Conservation (phyloP, 2,113 vertebrate genomes). For the Helogale parvula region DNA sequence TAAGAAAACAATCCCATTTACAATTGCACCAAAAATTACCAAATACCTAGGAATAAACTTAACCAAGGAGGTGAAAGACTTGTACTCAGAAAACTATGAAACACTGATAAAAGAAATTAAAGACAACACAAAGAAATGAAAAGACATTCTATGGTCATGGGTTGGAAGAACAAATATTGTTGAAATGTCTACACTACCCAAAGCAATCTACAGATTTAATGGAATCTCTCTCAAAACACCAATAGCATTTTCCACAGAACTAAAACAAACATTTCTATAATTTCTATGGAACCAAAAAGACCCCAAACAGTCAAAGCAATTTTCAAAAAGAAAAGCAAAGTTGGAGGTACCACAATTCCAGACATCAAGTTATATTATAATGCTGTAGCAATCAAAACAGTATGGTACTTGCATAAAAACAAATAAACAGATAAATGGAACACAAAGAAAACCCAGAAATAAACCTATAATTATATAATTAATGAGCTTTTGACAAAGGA, state of each 20-base stretch:
- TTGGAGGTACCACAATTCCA: not conserved
- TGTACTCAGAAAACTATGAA: not conserved
- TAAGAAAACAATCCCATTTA: not conserved
- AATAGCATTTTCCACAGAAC: not conserved
- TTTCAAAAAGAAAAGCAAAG: not conserved
- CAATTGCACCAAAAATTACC: not conserved
- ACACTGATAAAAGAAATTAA: not conserved
- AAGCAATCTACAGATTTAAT: not conserved
- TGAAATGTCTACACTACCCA: not conserved
- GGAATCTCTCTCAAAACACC: not conserved
- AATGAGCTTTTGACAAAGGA: not conserved
- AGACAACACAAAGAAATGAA: not conserved
- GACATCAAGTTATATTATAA: not conserved
- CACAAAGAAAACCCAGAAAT: not conserved
- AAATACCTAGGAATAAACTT: not conserved
- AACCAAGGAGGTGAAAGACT: not conserved
- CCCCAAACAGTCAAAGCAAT: not conserved
- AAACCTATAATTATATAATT: not conserved
- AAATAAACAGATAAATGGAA: not conserved
- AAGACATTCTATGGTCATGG: not conserved
- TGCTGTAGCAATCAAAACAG: not conserved
- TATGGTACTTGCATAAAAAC: not conserved
- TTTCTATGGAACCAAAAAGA: not conserved
- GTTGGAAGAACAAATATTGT: not conserved
- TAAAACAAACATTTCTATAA: not conserved